Conservation (phyloP, 2,888 invertebrate species). For the Taenaris catops region DNA sequence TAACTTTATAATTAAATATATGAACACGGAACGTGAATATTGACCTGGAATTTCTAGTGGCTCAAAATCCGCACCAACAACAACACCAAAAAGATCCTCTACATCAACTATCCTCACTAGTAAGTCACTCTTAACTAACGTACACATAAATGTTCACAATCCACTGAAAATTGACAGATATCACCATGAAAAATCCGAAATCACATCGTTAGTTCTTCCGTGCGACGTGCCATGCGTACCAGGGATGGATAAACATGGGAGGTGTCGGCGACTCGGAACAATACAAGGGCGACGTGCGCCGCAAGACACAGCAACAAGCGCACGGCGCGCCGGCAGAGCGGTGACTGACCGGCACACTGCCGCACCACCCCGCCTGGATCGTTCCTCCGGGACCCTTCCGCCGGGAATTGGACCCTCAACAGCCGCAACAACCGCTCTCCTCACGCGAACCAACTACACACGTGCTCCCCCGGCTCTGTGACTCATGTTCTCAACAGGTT, state of each 20-base stretch:
- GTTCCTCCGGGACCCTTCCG: slow-evolving; percentile 71
- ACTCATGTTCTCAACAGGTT: slow-evolving; percentile 37
- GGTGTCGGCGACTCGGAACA: slow-evolving; percentile 44
- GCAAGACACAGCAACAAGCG: slow-evolving; percentile 50
- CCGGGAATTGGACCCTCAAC: slow-evolving; percentile 59
- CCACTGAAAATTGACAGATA: slow-evolving; percentile 46
- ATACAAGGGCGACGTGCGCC: slow-evolving; percentile 38
- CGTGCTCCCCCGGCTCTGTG: slow-evolving; percentile 32
- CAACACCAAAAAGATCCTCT: slow-evolving; percentile 52
- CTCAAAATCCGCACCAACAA: slow-evolving; percentile 33
- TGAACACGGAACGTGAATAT: slow-evolving; percentile 13
- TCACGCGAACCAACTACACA: slow-evolving; percentile 41
- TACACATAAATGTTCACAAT: slow-evolving; percentile 64
- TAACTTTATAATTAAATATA: too few relatives aligned
- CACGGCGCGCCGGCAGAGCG: slow-evolving; percentile 69
- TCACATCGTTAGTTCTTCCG: slow-evolving; percentile 59
- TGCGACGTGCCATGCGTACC: slow-evolving; percentile 47
- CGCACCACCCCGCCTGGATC: slow-evolving; percentile 67
- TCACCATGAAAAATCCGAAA: slow-evolving; percentile 26
- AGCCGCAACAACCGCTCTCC: slow-evolving; percentile 30
- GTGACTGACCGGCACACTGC: slow-evolving; percentile 78
- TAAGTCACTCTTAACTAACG: slow-evolving; percentile 59
- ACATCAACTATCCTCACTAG: slow-evolving; percentile 49
- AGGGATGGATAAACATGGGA: slow-evolving; percentile 56
- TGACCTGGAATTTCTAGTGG: slow-evolving; percentile 47